Conservation (phyloP, 1,140 invertebrate genomes). For the Heliconius hewitsoni region DNA sequence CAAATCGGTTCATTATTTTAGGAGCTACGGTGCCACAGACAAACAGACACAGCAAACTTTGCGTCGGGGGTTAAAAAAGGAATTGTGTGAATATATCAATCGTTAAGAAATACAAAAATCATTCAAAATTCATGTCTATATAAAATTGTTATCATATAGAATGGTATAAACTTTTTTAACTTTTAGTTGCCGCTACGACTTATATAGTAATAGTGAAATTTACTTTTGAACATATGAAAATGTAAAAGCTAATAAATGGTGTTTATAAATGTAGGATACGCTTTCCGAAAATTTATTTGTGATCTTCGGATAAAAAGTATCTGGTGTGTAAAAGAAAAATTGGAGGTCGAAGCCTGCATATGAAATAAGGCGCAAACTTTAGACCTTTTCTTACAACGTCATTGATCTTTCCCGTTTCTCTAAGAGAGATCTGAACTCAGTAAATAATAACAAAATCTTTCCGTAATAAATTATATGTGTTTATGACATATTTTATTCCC, state of each 20-base stretch:
- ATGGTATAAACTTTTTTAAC: too few species aligned
- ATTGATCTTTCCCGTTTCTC: conserved; percentile 21
- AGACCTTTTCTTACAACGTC: conserved; percentile 4
- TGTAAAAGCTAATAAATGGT: too few species aligned
- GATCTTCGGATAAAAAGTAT: conserved; percentile 21
- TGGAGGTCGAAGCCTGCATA: conserved; percentile 24
- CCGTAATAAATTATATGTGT: background rate
- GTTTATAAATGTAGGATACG: background rate
- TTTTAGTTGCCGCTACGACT: too few species aligned
- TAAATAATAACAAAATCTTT: conserved; percentile 11
- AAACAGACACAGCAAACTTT: too few species aligned
- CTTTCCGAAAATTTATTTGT: conserved; percentile 17
- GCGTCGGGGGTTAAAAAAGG: too few species aligned
- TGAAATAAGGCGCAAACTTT: conserved; percentile 21
- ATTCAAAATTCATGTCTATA: background rate
- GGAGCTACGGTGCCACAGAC: too few species aligned
- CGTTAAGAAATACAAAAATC: too few species aligned
- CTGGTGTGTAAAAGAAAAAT: conserved; percentile 22
- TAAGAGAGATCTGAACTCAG: background rate
- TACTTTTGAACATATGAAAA: too few species aligned
- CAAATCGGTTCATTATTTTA: too few species aligned
- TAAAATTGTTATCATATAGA: background rate
- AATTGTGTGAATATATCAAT: too few species aligned
- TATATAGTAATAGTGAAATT: too few species aligned
- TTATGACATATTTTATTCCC: background rate